Percentiles rank a stretch among this genome's conserved stretches.
Conservation (phyloP, 2,888 invertebrate genomes). For the Oligia fasciuncula region DNA sequence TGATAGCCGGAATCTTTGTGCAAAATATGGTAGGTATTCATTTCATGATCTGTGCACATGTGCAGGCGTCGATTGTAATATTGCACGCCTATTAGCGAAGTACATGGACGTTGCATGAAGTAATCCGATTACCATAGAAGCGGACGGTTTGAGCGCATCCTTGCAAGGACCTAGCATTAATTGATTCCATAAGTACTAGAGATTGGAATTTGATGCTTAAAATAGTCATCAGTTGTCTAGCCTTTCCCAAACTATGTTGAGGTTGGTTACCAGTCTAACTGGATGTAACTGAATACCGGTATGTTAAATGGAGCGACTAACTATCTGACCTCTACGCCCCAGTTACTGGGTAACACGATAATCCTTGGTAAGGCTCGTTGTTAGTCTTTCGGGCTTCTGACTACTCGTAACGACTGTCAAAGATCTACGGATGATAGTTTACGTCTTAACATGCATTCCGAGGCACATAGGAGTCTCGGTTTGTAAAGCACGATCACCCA, state of each 20-base stretch:
- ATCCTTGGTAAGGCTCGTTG: neutral
- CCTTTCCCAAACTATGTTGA: neutral
- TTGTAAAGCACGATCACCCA: neutral
- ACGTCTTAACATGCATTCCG: neutral
- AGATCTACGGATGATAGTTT: neutral
- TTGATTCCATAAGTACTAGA: slow-evolving; percentile 11
- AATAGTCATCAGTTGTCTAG: neutral
- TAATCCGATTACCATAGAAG: slow-evolving; percentile 30
- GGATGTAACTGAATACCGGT: neutral
- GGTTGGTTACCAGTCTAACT: neutral
- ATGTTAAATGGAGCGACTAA: neutral
- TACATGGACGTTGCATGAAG: neutral
- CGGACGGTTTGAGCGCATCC: neutral
- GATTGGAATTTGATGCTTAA: slow-evolving; percentile 24
- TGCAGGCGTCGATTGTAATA: neutral
- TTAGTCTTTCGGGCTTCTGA: neutral
- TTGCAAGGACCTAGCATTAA: slow-evolving; percentile 6
- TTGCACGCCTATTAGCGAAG: neutral
- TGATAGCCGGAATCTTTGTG: neutral
- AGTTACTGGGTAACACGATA: neutral
- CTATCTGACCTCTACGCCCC: neutral
- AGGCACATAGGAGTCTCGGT: neutral
- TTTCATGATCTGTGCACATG: neutral
- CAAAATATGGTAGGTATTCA: neutral
- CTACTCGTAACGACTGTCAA: neutral